Percentiles rank a stretch among this genome's conserved stretches.
phyloP scores from a whole-genome alignment of 1,140 invertebrate species.

The Agrypnia vestita region DNA sequence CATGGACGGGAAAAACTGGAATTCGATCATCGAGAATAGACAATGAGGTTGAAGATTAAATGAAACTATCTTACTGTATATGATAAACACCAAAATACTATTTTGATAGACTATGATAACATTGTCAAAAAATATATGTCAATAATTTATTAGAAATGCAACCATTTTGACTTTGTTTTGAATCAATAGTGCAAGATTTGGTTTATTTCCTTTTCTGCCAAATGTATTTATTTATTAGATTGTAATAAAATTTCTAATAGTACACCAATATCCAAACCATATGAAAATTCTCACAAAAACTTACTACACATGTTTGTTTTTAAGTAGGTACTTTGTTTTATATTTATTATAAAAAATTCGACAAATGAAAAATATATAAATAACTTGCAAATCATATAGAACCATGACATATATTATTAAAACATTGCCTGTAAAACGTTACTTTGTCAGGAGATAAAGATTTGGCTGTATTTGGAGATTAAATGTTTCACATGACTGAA shows the following conservation, averaged over 20 bases:
- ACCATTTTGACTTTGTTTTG: not conserved
- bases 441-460: too few species aligned
- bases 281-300: too few species aligned
- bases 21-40: slow-evolving; percentile 89
- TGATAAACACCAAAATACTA: slow-evolving; percentile 35
- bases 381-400: too few species aligned
- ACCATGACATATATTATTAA: too few species aligned
- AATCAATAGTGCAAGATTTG: slow-evolving; percentile 7
- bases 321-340: too few species aligned
- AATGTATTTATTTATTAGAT: slow-evolving; percentile 12
- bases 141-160: slow-evolving; percentile 2
- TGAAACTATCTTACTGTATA: slow-evolving; percentile 27
- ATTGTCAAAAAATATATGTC: not conserved
- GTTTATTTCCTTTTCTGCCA: slow-evolving; percentile 8
- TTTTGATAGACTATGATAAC: slow-evolving; percentile 8
- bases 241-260: not conserved
- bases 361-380: too few species aligned
- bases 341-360: too few species aligned
- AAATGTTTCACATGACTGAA: not conserved
- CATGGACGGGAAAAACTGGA: slow-evolving; percentile 94
- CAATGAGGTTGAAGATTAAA: slow-evolving; percentile 83
- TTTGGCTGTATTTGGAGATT: not conserved
- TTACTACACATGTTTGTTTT: too few species aligned
- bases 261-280: not conserved
- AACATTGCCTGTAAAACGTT: too few species aligned